Conservation (phyloP, 2,888 invertebrate genomes). For the Sphinx pinastri region DNA sequence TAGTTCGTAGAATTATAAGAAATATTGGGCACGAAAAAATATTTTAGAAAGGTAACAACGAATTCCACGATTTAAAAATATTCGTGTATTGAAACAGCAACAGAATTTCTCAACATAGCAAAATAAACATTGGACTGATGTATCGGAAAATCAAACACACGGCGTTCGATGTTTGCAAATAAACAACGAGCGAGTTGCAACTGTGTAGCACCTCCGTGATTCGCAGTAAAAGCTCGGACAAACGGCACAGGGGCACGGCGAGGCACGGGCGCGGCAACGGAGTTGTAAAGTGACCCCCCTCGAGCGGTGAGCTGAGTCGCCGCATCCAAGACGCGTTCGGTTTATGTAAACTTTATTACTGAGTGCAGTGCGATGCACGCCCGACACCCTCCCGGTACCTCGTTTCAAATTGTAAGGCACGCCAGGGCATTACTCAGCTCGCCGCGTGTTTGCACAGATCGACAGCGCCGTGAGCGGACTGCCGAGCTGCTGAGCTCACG, state of each 20-base stretch:
- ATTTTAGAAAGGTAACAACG: slow-evolving; percentile 21
- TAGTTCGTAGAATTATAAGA: background rate
- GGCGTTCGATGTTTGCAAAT: slow-evolving; percentile 68
- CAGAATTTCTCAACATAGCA: slow-evolving; percentile 53
- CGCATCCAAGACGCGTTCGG: slow-evolving; percentile 69
- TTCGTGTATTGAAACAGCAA: slow-evolving; percentile 20
- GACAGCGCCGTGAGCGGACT: slow-evolving; percentile 73
- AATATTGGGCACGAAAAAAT: slow-evolving; percentile 1
- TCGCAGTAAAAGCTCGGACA: slow-evolving; percentile 74
- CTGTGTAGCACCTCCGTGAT: slow-evolving; percentile 74
- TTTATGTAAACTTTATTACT: slow-evolving; percentile 82
- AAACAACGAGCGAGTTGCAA: slow-evolving; percentile 67
- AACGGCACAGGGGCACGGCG: slow-evolving; percentile 58
- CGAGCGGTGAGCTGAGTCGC: slow-evolving; percentile 41
- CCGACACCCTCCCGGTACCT: slow-evolving; percentile 47
- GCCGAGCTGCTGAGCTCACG: slow-evolving; percentile 45
- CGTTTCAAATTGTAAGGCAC: slow-evolving; percentile 71
- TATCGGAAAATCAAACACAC: slow-evolving; percentile 68
- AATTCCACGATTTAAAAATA: slow-evolving; percentile 12
- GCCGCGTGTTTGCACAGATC: slow-evolving; percentile 78
- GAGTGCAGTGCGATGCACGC: slow-evolving; percentile 57
- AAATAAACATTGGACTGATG: slow-evolving; percentile 65
- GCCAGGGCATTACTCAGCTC: slow-evolving; percentile 76
- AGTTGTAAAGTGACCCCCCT: slow-evolving; percentile 63
- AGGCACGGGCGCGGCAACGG: slow-evolving; percentile 51